Evolutionary conservation across 1,140 invertebrate genomes (phyloP).

Genomic region (Adelges cooleyi): DNA sequence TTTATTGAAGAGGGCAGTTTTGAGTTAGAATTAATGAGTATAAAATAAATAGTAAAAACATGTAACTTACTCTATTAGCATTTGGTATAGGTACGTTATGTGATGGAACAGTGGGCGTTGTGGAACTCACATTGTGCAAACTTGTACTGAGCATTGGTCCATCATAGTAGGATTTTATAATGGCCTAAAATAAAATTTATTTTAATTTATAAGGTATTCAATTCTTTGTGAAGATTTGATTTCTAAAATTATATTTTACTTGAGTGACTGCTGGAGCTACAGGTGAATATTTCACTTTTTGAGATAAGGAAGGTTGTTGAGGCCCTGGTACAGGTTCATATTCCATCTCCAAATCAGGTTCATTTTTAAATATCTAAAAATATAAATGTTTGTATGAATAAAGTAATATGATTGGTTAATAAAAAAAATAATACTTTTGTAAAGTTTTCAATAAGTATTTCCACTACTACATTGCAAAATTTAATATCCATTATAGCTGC

Average conservation of each 20-base stretch:
- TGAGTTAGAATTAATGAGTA: no score
- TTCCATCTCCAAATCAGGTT: conserved; percentile 37
- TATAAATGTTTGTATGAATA: conserved; percentile 12
- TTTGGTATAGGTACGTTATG: conserved; percentile 6
- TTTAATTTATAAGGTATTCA: not conserved
- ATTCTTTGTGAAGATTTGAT: not conserved
- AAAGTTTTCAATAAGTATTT: conserved; percentile 89
- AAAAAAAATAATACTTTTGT: conserved; percentile 49
- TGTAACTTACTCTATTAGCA: conserved; percentile 11
- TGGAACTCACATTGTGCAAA: conserved; percentile 37
- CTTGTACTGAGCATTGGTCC: conserved; percentile 40
- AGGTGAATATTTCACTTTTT: conserved; percentile 28
- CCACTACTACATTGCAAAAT: conserved; percentile 95
- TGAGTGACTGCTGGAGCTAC: conserved; percentile 31
- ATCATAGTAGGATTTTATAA: conserved; percentile 44
- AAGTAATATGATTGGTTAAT: conserved; percentile 30
- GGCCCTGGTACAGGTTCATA: conserved; percentile 29
- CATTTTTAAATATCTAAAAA: conserved; percentile 41
- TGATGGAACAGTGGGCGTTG: conserved; percentile 8
- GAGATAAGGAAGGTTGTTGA: conserved; percentile 16
- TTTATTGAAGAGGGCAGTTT: no score
- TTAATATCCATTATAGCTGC: conserved; percentile 97
- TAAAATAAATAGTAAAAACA: no score
- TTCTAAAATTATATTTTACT: conserved; percentile 28
- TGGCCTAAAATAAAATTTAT: conserved; percentile 37